A percentile compares a stretch with the other conserved stretches of the same genome.
These are phyloP conservation scores for Triplophysa siluroides DNA, from an alignment of 2,113 vertebrate species.

Conservation along the genomic window DNA sequence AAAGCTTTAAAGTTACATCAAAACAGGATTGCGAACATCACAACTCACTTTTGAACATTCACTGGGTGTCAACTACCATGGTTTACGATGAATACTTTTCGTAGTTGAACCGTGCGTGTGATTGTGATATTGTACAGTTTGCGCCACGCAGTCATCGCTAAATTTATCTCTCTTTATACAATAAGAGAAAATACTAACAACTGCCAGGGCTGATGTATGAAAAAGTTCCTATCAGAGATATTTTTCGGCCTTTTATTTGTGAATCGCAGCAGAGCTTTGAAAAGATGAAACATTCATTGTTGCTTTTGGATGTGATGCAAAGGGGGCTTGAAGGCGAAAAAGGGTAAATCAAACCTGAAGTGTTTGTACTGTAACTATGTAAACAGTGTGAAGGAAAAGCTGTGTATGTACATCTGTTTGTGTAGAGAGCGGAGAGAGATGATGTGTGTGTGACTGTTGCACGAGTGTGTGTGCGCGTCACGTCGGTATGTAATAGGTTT, in stretches of 20 bases:
- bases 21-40: neutral
- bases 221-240: constrained; percentile 26
- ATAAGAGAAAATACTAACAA: constrained; percentile 34
- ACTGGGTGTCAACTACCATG: neutral
- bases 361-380: constrained; percentile 57
- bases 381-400: constrained; percentile 51
- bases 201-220: constrained; percentile 36
- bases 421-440: constrained; percentile 10
- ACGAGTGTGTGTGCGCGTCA: constrained; percentile 18
- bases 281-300: constrained; percentile 45
- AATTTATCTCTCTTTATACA: constrained; percentile 35
- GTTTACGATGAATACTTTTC: neutral
- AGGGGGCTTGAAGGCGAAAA: constrained; percentile 39
- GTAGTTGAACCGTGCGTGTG: constrained; percentile 2
- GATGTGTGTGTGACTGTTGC: constrained; percentile 14
- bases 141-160: constrained; percentile 7
- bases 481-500: constrained; percentile 24
- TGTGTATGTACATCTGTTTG: constrained; percentile 46
- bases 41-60: neutral
- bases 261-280: constrained; percentile 27
- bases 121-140: constrained; percentile 24
- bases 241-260: constrained; percentile 35
- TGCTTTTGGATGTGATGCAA: constrained; percentile 42
- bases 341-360: constrained; percentile 52
- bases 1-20: constrained; percentile 4